phyloP scores from a whole-genome alignment of 2,797 vertebrate genomes.

The Apogon talboti region DNA sequence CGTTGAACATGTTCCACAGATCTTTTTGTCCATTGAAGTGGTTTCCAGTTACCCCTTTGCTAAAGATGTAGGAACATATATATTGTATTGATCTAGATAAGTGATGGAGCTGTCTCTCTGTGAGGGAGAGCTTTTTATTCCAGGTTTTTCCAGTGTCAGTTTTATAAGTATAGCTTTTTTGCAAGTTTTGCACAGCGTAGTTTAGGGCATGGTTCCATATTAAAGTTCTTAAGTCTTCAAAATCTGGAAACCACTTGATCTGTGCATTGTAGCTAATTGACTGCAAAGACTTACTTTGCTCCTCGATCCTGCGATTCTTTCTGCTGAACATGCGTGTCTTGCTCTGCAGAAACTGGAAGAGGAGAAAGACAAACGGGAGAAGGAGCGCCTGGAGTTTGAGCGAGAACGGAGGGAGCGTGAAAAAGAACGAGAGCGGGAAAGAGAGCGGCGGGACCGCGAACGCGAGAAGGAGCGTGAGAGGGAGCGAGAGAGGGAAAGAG shows the following conservation, averaged over 20 bases:
- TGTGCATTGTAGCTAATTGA: slow-evolving; percentile 57
- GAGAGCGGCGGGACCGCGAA: slow-evolving; percentile 81
- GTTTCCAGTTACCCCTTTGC: slow-evolving; percentile 78
- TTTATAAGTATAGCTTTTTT: slow-evolving; percentile 38
- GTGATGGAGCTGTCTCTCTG: slow-evolving; percentile 46
- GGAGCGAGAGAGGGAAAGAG: slow-evolving; percentile 87
- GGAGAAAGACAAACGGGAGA: slow-evolving; percentile 95
- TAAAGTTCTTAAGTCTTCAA: slow-evolving; percentile 21
- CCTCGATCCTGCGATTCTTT: slow-evolving; percentile 18
- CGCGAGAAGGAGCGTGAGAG: slow-evolving; percentile 88
- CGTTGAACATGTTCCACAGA: slow-evolving; percentile 68
- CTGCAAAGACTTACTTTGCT: slow-evolving; percentile 36
- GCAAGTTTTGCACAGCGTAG: slow-evolving; percentile 41
- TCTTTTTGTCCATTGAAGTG: slow-evolving; percentile 70
- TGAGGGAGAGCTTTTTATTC: slow-evolving; percentile 48
- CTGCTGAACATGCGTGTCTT: slow-evolving; percentile 81
- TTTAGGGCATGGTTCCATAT: slow-evolving; percentile 52
- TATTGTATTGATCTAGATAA: slow-evolving; percentile 31
- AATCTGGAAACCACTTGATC: slow-evolving; percentile 83
- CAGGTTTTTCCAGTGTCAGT: slow-evolving; percentile 27
- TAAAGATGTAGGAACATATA: slow-evolving; percentile 32
- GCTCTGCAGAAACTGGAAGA: slow-evolving; percentile 99
- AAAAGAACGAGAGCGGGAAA: slow-evolving; percentile 72
- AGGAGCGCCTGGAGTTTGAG: slow-evolving; percentile 63
- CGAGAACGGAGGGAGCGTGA: slow-evolving; percentile 61